These are phyloP conservation scores for Ommatoiulus sabulosus DNA, from an alignment of 2,888 invertebrate genomes.

Conservation along the genomic window DNA sequence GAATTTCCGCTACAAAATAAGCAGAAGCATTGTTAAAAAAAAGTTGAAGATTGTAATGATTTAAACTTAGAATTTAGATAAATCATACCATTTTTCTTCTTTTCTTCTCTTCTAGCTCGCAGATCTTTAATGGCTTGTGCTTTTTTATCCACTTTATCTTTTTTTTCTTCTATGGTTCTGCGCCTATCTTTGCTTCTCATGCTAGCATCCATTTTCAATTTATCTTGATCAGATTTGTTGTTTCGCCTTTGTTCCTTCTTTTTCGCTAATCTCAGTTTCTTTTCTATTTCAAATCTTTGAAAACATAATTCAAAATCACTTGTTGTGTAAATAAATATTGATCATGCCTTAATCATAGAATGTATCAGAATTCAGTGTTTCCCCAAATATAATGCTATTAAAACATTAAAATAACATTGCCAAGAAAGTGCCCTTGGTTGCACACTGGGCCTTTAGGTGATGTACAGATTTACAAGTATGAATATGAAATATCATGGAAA, in stretches of 20 bases:
- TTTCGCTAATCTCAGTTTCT: conserved; percentile 87
- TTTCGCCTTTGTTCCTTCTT: conserved; percentile 74
- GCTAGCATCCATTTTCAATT: conserved; percentile 73
- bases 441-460: no score
- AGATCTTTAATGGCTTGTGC: conserved; percentile 94
- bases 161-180: conserved; percentile 89
- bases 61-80: neutral
- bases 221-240: conserved; percentile 72
- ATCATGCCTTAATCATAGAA: no score
- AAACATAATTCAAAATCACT: conserved; percentile 10
- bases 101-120: conserved; percentile 90
- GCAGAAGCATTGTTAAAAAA: neutral
- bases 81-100: conserved; percentile 78
- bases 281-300: conserved; percentile 90
- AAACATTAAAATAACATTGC: no score
- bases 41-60: neutral
- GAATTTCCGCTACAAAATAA: conserved; percentile 63
- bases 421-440: no score
- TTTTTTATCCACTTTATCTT: conserved; percentile 83
- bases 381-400: no score
- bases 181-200: conserved; percentile 85
- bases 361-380: no score
- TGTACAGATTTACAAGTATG: no score
- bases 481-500: no score
- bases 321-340: neutral